Base-by-base conservation (phyloP, 2,888 invertebrate species). In the Zele albiditarsus region DNA sequence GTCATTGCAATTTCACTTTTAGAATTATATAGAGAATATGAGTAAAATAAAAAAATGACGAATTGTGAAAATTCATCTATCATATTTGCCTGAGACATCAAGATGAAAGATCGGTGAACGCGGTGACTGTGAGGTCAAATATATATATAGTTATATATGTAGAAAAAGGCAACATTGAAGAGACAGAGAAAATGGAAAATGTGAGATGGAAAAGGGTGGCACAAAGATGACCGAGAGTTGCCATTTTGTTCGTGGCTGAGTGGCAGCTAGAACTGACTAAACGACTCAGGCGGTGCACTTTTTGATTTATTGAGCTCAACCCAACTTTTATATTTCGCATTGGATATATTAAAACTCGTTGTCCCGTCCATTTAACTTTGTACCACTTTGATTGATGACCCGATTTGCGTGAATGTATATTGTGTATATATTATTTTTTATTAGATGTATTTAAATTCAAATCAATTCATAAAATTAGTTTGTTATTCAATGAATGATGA, bases 311-410 rank as follows among this genome's bases (percentile, higher is more conserved):
- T 83, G 85, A 84, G 83, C 83, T 80, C 63, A 88, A 89, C 88
- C 88, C 62, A 88, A 89, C 88, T 89, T 89, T 89, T 89, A 87
- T 88, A 88, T 87, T 84, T 82, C 84, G 76, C 79, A 79, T 63
- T 63, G 79, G 84, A 87, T 87, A 89, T 89, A 89, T 89, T 89
- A 89, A 89, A 89, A 87, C 86, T 84, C 87, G 87, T 89, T 88
- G 88, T 87, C 88, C 86, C 86, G 84, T 77, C 84, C 87, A 87
- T 88, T 89, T 88, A 88, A 87, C 88, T 87, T 85, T 74, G 77
- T 78, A 63, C 60, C 62, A 31, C 33, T 78, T 85, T 88, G 89
- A 89, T 88, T 88, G 87, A 89, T 89, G 88, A 88, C 62, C 70
- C 77, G 67, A 76, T 73, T 66, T 76, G 74, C 78, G 73, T 77